phyloP scores from a whole-genome alignment of 2,113 vertebrate genomes.

The Oenanthe oenanthe region DNA sequence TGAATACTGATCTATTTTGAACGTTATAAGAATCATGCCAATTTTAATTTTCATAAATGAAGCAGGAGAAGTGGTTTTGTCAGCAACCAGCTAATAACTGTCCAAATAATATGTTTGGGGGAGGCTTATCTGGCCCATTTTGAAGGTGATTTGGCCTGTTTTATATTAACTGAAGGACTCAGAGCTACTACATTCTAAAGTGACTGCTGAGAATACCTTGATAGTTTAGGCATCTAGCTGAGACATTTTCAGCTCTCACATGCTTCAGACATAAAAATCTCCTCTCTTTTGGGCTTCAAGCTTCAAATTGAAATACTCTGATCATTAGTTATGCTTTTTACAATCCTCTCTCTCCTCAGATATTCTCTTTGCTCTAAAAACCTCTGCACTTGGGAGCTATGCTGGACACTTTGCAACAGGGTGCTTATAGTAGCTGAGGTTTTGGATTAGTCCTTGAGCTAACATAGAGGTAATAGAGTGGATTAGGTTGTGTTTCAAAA shows the following conservation, averaged over 20 bases:
- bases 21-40: constrained; percentile 15
- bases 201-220: background rate
- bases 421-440: background rate
- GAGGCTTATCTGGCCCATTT: background rate
- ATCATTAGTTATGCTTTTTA: background rate
- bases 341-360: constrained; percentile 7
- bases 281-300: background rate
- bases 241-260: background rate
- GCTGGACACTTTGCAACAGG: background rate
- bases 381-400: background rate
- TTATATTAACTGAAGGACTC: background rate
- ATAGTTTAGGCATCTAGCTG: background rate
- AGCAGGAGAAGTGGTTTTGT: background rate
- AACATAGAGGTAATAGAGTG: background rate
- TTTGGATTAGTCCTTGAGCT: background rate
- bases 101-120: background rate
- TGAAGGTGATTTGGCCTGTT: background rate
- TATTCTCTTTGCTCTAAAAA: background rate
- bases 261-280: background rate
- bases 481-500: background rate
- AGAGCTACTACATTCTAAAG: background rate
- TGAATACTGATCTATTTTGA: constrained; percentile 20
- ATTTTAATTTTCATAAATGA: constrained; percentile 14
- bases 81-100: constrained; percentile 38
- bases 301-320: background rate